These are phyloP conservation scores for Eupleurogrammus muticus DNA, from an alignment of 2,797 vertebrate species.

Conservation along the genomic window DNA sequence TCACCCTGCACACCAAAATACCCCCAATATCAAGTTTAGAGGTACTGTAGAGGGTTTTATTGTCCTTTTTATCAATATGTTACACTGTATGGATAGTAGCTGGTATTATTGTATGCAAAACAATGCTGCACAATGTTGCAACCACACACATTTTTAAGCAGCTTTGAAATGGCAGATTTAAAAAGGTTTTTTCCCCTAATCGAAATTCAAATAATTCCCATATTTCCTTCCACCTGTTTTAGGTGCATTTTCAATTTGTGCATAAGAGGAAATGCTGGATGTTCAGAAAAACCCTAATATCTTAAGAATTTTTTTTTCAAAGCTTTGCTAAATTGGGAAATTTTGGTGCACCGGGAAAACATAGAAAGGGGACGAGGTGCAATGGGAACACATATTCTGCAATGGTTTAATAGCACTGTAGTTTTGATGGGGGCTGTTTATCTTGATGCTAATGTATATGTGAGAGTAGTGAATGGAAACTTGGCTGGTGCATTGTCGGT, in stretches of 20 bases:
- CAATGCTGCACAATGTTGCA: slow-evolving; percentile 5
- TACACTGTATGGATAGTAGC: not conserved
- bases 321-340: not conserved
- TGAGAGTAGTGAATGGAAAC: too few relatives aligned
- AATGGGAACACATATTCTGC: too few relatives aligned
- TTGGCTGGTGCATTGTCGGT: not conserved
- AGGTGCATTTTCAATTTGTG: too few relatives aligned
- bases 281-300: too few relatives aligned
- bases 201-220: not conserved
- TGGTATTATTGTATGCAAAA: not conserved
- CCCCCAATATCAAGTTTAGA: slow-evolving; percentile 44
- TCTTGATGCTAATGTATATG: too few relatives aligned
- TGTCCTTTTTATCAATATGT: not conserved
- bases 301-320: not conserved
- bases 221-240: not conserved
- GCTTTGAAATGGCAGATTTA: slow-evolving; percentile 3
- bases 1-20: slow-evolving; percentile 32
- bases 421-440: too few relatives aligned
- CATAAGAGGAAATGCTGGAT: not conserved
- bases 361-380: too few relatives aligned
- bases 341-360: too few relatives aligned
- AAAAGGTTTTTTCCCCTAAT: not conserved
- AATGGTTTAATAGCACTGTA: too few relatives aligned
- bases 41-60: slow-evolving; percentile 36
- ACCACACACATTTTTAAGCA: slow-evolving; percentile 13